These are phyloP conservation scores for Anagrus nilaparvatae DNA, from an alignment of 1,140 invertebrate species.

Conservation along the genomic window DNA sequence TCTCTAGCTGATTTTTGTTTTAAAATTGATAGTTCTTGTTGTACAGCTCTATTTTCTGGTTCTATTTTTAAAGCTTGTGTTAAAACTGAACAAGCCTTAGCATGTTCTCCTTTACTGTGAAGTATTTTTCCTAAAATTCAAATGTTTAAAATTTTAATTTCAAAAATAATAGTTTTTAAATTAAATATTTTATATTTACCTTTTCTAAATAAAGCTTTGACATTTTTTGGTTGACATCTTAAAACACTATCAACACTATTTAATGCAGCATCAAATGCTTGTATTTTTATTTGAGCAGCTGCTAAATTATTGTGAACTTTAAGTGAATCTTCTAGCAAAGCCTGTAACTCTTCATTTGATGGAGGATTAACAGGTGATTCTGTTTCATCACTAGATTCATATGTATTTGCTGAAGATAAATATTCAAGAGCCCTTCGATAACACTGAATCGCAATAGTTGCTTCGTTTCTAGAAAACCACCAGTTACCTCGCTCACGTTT, in stretches of 20 bases:
- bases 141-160: too few relatives aligned
- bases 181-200: constrained; percentile 39
- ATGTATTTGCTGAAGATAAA: constrained; percentile 58
- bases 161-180: constrained; percentile 7
- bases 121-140: constrained; percentile 45
- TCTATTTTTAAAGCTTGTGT: constrained; percentile 49
- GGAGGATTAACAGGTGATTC: constrained; percentile 22
- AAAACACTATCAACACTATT: constrained; percentile 72
- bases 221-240: constrained; percentile 71
- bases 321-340: constrained; percentile 63
- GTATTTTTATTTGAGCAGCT: constrained; percentile 76
- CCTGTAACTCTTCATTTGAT: constrained; percentile 48
- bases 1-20: constrained; percentile 47
- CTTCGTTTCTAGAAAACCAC: constrained; percentile 73
- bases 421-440: constrained; percentile 76
- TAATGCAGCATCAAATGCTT: constrained; percentile 70
- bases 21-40: constrained; percentile 49
- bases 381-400: constrained; percentile 18
- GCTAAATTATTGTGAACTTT: constrained; percentile 85
- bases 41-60: constrained; percentile 47
- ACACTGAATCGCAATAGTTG: constrained; percentile 66
- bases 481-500: constrained; percentile 81
- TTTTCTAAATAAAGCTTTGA: constrained; percentile 83
- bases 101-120: constrained; percentile 48
- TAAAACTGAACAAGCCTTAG: constrained; percentile 48